Evolutionary conservation across 2,113 vertebrate species (phyloP).

Genomic region (Eonycteris spelaea): DNA sequence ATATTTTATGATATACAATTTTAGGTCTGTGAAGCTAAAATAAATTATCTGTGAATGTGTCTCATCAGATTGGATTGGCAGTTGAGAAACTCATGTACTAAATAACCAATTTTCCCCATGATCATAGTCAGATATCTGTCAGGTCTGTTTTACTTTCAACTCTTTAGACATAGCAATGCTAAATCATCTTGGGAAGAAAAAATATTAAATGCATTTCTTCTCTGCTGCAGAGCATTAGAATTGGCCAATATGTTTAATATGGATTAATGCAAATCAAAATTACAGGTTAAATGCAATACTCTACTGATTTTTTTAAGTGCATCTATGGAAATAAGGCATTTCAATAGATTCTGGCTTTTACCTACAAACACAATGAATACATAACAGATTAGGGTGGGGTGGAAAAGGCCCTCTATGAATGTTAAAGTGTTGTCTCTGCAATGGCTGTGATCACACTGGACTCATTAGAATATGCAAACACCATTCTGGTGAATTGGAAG

Average conservation of each 20-base stretch:
- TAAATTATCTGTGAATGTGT: background rate
- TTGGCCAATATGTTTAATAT: background rate
- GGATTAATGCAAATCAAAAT: conserved; percentile 15
- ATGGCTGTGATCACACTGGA: conserved; percentile 46
- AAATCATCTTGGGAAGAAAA: background rate
- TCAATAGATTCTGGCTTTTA: conserved; percentile 34
- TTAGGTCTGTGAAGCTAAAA: background rate
- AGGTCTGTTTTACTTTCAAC: background rate
- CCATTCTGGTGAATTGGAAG: conserved; percentile 56
- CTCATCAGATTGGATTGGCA: background rate
- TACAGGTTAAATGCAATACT: background rate
- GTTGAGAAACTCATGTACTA: background rate
- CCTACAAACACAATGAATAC: conserved; percentile 36
- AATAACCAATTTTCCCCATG: background rate
- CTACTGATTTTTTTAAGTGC: conserved; percentile 30
- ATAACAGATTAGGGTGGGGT: conserved; percentile 2
- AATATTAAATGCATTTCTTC: background rate
- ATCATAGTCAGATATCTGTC: background rate
- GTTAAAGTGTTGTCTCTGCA: conserved; percentile 37
- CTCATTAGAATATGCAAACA: conserved; percentile 58
- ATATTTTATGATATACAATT: background rate
- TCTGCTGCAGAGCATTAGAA: background rate
- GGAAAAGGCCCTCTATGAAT: background rate
- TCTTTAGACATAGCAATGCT: background rate
- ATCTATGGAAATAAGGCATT: background rate